Evolutionary conservation across 1,140 invertebrate genomes (phyloP).

Genomic region (Macrobrachium rosenbergii): DNA sequence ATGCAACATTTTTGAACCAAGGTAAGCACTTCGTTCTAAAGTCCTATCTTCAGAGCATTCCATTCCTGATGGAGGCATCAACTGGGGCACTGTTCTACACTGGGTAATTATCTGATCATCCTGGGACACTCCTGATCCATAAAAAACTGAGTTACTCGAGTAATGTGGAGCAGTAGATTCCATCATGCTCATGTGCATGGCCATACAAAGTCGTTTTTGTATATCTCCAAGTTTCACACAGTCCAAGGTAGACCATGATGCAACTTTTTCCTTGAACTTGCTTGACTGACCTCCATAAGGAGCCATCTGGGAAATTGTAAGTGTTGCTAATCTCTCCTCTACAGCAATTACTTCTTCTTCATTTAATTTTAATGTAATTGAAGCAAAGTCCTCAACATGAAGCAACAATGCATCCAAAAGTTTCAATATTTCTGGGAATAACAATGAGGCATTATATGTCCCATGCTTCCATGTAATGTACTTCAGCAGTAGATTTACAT

Average conservation of each 20-base stretch:
- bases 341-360: constrained; percentile 58
- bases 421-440: constrained; percentile 61
- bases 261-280: constrained; percentile 38
- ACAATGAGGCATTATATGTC: constrained; percentile 49
- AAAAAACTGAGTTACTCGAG: constrained; percentile 23
- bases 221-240: constrained; percentile 49
- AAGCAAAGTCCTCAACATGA: constrained; percentile 42
- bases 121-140: background rate
- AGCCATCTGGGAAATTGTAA: constrained; percentile 44
- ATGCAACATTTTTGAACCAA: background rate
- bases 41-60: background rate
- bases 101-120: constrained; percentile 4
- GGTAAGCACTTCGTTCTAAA: background rate
- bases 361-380: constrained; percentile 45
- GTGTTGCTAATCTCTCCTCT: constrained; percentile 47
- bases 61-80: constrained; percentile 15
- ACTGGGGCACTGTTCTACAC: constrained; percentile 31
- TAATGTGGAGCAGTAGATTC: constrained; percentile 46
- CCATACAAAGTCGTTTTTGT: constrained; percentile 50
- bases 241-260: constrained; percentile 47
- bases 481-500: constrained; percentile 60
- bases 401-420: constrained; percentile 59
- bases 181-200: constrained; percentile 42
- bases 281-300: constrained; percentile 34
- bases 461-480: constrained; percentile 64